These are phyloP conservation scores for Phrynocephalus guinanensis DNA, from an alignment of 2,797 vertebrate species.

Conservation along the genomic window DNA sequence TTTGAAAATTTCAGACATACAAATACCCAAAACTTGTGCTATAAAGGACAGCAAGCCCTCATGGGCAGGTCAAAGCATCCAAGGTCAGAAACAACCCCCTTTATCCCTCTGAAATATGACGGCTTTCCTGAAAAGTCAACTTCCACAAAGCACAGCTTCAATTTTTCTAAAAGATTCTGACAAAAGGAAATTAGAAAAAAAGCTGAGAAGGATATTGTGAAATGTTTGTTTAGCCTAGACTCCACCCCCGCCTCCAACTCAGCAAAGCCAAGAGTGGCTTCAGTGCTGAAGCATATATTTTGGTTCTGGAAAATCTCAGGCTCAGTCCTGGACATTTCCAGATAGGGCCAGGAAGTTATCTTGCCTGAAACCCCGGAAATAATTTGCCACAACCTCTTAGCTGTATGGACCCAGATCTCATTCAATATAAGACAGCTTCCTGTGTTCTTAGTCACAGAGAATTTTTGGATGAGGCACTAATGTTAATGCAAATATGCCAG, in stretches of 20 bases:
- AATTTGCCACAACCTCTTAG: background rate
- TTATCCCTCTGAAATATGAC: background rate
- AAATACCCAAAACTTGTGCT: background rate
- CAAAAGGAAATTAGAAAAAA: background rate
- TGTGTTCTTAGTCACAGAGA: background rate
- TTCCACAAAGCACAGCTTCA: background rate
- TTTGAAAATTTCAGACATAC: background rate
- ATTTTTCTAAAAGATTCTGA: background rate
- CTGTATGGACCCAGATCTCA: background rate
- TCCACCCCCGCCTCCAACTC: background rate
- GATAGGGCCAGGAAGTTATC: background rate
- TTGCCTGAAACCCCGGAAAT: background rate
- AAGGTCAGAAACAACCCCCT: background rate
- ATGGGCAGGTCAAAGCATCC: background rate
- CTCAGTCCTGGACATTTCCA: background rate
- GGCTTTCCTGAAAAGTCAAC: background rate
- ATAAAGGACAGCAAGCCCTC: background rate
- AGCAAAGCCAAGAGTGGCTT: background rate
- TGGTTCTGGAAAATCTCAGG: background rate
- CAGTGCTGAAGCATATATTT: background rate
- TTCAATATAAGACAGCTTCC: background rate
- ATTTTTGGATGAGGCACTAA: background rate
- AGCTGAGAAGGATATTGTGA: background rate
- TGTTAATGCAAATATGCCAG: background rate
- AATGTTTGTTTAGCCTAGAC: constrained; percentile 1